These are phyloP conservation scores for Eristalis intricaria DNA, from an alignment of 2,888 invertebrate genomes.

Conservation along the genomic window DNA sequence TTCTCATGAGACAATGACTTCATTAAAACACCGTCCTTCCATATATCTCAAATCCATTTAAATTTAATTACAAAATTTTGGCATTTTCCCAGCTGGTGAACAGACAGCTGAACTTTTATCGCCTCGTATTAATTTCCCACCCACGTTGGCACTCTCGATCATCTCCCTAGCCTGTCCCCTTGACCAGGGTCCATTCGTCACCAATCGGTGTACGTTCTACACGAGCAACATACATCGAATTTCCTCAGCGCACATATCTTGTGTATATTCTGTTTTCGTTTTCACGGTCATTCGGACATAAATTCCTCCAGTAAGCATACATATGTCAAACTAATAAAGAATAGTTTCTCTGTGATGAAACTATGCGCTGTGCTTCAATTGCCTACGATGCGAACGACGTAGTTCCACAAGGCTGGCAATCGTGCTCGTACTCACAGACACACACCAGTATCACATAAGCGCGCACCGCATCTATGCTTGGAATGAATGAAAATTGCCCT, in stretches of 20 bases:
- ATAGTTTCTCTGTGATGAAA: conserved; percentile 4
- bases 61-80: not conserved
- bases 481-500: conserved; percentile 59
- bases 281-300: conserved; percentile 50
- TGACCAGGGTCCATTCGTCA: not conserved
- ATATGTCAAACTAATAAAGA: conserved; percentile 46
- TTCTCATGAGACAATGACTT: not conserved
- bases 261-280: not conserved
- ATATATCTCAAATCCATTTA: not conserved
- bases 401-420: not conserved
- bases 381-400: conserved; percentile 10
- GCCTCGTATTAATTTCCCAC: not conserved
- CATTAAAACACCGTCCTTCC: not conserved
- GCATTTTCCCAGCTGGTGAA: not conserved
- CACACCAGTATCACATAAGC: not conserved
- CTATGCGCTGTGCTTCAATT: conserved; percentile 25
- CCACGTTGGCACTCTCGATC: not conserved
- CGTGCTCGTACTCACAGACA: not conserved
- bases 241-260: not conserved
- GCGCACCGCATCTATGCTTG: not conserved
- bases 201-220: not conserved
- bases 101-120: not conserved
- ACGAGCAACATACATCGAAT: not conserved
- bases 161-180: too few relatives aligned
- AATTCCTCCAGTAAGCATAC: not conserved